A percentile compares a stretch with the other conserved stretches of the same genome.
phyloP scores from a whole-genome alignment of 2,113 vertebrate genomes.

The Morone chrysops region DNA sequence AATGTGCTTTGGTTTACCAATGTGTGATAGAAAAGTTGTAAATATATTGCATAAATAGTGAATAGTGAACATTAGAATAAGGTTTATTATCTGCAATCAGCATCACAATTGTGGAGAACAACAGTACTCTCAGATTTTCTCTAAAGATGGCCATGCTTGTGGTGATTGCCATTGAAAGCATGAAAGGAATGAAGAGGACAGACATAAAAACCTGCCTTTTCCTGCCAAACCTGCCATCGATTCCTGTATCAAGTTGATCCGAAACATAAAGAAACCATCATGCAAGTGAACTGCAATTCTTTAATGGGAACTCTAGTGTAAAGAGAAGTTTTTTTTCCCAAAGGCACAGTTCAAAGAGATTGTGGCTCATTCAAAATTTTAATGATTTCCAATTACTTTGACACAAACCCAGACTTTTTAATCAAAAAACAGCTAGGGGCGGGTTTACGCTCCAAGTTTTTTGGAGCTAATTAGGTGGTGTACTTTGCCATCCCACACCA shows the following conservation, averaged over 20 bases:
- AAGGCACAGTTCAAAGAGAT: slow-evolving; percentile 67
- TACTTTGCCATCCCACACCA: slow-evolving; percentile 53
- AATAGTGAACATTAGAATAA: too few species aligned
- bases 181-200: slow-evolving; percentile 1
- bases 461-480: slow-evolving; percentile 62
- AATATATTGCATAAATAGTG: too few species aligned
- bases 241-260: slow-evolving; percentile 17
- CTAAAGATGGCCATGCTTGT: neutral
- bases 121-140: neutral
- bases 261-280: neutral
- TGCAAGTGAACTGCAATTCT: slow-evolving; percentile 23
- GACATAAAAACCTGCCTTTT: neutral
- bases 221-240: slow-evolving; percentile 13
- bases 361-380: slow-evolving; percentile 60
- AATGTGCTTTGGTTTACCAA: neutral
- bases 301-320: slow-evolving; percentile 42
- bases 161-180: neutral
- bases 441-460: slow-evolving; percentile 30
- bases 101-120: neutral
- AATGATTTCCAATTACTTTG: slow-evolving; percentile 77
- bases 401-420: slow-evolving; percentile 66
- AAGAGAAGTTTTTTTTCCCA: slow-evolving; percentile 44
- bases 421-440: slow-evolving; percentile 65
- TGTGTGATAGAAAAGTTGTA: neutral
- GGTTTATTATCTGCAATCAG: too few species aligned